A percentile compares a stretch with the other conserved stretches of the same genome.
Evolutionary conservation across 2,113 vertebrate genomes (phyloP).

Genomic region (Apus apus): DNA sequence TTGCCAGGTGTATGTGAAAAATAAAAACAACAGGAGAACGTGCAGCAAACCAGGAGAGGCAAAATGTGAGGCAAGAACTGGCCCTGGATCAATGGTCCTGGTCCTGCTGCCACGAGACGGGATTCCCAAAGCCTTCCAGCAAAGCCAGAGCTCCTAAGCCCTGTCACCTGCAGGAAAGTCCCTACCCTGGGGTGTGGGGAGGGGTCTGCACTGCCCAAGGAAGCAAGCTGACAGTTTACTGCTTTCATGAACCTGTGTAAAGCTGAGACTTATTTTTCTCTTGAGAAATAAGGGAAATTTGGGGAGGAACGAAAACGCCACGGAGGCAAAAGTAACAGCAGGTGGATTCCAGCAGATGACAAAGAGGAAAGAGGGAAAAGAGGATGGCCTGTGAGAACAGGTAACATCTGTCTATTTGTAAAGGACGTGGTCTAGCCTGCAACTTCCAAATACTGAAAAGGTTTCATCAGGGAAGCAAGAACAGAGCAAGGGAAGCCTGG

Average conservation of each 20-base stretch:
- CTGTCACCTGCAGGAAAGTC: neutral
- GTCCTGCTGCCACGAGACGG: rapidly evolving
- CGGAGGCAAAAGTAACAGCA: neutral
- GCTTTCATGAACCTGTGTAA: neutral
- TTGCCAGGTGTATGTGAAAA: conserved; percentile 35
- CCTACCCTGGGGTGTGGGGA: neutral
- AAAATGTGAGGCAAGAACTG: neutral
- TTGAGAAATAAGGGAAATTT: neutral
- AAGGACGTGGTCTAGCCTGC: neutral
- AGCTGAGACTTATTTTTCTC: neutral
- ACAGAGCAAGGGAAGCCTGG: neutral
- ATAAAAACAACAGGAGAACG: neutral
- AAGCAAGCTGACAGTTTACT: neutral
- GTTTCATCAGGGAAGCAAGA: neutral
- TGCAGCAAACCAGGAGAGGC: neutral
- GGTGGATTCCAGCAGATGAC: neutral
- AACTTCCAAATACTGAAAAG: neutral
- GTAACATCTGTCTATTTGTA: neutral
- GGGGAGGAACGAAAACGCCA: neutral
- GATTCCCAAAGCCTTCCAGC: neutral
- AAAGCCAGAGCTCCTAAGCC: neutral
- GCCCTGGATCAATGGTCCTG: neutral
- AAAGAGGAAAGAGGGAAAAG: neutral
- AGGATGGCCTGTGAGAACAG: neutral
- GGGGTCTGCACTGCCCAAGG: neutral